Percentiles rank a stretch among this genome's conserved stretches.
phyloP scores from a whole-genome alignment of 2,797 vertebrate species.

The Oreortyx pictus region DNA sequence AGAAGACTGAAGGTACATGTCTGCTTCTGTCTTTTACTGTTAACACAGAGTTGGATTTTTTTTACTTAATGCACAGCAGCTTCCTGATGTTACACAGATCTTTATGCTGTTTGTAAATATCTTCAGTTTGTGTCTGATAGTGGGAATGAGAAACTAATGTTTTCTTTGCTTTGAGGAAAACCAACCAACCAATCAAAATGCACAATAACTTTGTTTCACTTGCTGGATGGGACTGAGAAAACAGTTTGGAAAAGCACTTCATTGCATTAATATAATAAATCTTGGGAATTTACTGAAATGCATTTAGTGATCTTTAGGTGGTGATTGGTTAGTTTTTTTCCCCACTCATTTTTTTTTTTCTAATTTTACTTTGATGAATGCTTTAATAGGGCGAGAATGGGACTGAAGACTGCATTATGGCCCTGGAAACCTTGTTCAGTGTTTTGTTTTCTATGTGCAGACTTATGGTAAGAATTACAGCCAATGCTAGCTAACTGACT shows the following conservation, averaged over 20 bases:
- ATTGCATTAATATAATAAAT: not conserved
- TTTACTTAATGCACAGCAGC: not conserved
- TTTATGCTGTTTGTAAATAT: not conserved
- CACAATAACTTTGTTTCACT: not conserved
- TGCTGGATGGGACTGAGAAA: not conserved
- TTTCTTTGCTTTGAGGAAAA: not conserved
- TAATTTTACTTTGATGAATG: not conserved
- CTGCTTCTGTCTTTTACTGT: not conserved
- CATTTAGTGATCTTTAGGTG: not conserved
- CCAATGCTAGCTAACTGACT: not conserved
- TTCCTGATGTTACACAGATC: not conserved
- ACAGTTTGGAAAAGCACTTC: not conserved
- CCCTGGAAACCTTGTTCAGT: constrained; percentile 95
- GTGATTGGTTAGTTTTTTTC: not conserved
- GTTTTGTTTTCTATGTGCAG: constrained; percentile 96
- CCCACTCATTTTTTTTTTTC: not conserved
- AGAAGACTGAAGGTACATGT: constrained; percentile 92
- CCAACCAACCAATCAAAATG: not conserved
- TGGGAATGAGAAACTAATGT: not conserved
- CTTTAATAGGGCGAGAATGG: constrained; percentile 90
- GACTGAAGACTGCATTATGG: constrained; percentile 90
- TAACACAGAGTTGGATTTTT: not conserved
- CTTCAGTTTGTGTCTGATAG: not conserved
- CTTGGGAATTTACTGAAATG: not conserved
- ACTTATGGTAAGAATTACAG: constrained; percentile 90